Conservation (phyloP, 2,888 invertebrate genomes). For the Chorisops tibialis region DNA sequence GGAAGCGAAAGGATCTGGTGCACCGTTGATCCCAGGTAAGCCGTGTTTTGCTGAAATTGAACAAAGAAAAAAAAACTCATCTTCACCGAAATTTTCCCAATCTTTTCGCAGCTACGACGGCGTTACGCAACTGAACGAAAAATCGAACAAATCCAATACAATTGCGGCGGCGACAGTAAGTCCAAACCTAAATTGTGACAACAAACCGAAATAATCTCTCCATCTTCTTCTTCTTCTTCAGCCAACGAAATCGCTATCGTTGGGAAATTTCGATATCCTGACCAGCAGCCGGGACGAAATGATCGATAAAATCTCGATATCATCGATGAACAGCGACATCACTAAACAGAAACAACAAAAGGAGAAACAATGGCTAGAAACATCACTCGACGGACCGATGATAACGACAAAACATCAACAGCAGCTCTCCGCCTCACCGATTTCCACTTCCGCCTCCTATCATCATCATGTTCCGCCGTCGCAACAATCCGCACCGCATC, state of each 20-base stretch:
- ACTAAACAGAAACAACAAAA: constrained; percentile 46
- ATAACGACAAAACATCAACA: constrained; percentile 33
- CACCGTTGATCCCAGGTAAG: constrained; percentile 31
- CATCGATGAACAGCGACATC: constrained; percentile 43
- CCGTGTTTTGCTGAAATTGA: background rate
- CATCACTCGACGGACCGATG: constrained; percentile 49
- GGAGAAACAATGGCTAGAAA: constrained; percentile 51
- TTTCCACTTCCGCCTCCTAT: no score
- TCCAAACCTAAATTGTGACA: background rate
- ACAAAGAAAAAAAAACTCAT: background rate
- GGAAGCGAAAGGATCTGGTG: constrained; percentile 36
- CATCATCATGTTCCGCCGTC: no score
- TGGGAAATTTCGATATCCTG: constrained; percentile 37
- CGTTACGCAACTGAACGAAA: constrained; percentile 12
- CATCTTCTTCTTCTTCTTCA: constrained; percentile 9
- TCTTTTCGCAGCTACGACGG: constrained; percentile 20
- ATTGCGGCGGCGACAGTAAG: background rate
- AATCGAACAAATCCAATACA: constrained; percentile 20
- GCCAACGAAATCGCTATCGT: constrained; percentile 35
- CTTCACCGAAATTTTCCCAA: background rate
- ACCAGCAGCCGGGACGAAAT: constrained; percentile 25
- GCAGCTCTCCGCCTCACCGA: no score
- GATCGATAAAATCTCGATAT: constrained; percentile 46
- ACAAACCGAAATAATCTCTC: background rate
- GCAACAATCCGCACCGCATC: no score